Conservation (phyloP, 2,888 invertebrate genomes). For the Dicycla oo region DNA sequence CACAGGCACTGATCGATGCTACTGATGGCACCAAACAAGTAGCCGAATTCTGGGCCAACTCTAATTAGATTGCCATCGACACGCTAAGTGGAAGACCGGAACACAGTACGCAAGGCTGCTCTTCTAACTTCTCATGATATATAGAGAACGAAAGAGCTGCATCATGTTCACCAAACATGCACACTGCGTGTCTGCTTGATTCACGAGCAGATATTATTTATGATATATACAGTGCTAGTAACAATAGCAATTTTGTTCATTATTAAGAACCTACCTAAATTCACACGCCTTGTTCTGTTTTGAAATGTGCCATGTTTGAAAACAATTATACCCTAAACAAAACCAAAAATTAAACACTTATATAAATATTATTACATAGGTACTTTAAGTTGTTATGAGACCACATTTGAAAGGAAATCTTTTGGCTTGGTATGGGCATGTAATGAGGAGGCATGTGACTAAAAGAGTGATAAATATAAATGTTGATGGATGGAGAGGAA, state of each 20-base stretch:
- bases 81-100: not conserved
- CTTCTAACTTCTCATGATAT: not conserved
- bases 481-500: not conserved
- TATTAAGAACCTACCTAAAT: not conserved
- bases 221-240: not conserved
- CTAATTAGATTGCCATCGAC: not conserved
- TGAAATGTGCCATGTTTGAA: not conserved
- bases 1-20: not conserved
- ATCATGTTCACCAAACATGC: not conserved
- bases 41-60: not conserved
- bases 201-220: not conserved
- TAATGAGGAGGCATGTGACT: not conserved
- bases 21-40: not conserved
- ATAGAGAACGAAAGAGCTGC: not conserved
- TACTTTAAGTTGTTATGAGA: not conserved
- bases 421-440: not conserved
- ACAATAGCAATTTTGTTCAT: conserved; percentile 4
- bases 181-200: not conserved
- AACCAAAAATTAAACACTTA: too few relatives aligned
- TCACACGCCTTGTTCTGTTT: not conserved
- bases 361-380: not conserved
- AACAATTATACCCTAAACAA: not conserved
- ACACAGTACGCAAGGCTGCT: not conserved
- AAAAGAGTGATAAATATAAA: not conserved
- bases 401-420: not conserved